Evolutionary conservation across 2,113 vertebrate genomes (phyloP), one percentile per base, ranked within the genome.

Genomic region (Danionella cerebrum): DNA sequence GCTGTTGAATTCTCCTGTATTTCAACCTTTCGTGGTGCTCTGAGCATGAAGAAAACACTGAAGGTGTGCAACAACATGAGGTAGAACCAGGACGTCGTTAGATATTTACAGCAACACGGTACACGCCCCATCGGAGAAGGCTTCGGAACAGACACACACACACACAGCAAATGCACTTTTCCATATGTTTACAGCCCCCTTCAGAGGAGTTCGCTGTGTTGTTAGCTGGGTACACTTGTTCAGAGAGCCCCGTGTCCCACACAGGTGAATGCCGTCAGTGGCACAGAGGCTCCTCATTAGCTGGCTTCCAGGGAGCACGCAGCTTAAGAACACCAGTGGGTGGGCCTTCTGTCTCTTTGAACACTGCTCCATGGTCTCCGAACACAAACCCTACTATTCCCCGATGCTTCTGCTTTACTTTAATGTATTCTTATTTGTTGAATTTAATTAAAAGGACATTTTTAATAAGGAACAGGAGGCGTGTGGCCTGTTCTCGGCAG

Each of bases 401-500:
- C 60, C 33, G 31, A 24, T 48, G 60, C 8, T 35, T 64, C 44
- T 22, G n/a, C 47, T 64, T 64, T 48, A 64, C 27, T 64, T 64
- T 64, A 64, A 64, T 64, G 60, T 48, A 64, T 64, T 64, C 60
- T 50, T 64, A 64, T 64, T 64, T 64, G 44, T 64, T 64, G 60
- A 64, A 64, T 50, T 47, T 64, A 64, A 64, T 64, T 64, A 64
- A 64, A 64, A 64, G 60, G 44, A 64, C 44, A 64, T 64, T 64
- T 64, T 64, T 64, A 64, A 64, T 64, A 64, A 64, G 60, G 44
- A 48, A 36, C 4, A 44, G 59, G 42, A 63, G 59, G 48, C 18
- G 14, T 64, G 58, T 45, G 60, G 60, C 29, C 13, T 36, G 41
- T 36, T 22, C 60, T 64, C 60, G 47, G 60, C 60, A 64, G 60